Conservation (phyloP, 2,113 vertebrate genomes). For the Zosterops borbonicus region DNA sequence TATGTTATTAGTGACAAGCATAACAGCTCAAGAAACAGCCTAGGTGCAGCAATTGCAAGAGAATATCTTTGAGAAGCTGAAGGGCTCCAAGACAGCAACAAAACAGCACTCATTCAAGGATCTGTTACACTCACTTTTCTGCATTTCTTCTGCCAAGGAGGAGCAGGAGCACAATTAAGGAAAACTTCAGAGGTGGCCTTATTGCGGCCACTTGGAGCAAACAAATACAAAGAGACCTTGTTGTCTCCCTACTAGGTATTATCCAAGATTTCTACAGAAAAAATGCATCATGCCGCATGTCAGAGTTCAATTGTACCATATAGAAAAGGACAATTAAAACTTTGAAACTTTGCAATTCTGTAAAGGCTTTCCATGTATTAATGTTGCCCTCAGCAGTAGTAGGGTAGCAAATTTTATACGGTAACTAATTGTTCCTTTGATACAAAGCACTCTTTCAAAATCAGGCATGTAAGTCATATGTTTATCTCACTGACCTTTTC, state of each 20-base stretch:
- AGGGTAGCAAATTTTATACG: background rate
- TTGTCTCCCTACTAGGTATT: background rate
- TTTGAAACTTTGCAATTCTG: background rate
- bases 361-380: background rate
- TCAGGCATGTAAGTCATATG: background rate
- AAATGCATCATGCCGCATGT: rapidly evolving
- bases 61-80: background rate
- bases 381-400: background rate
- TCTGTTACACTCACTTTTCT: background rate
- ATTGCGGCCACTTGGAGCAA: background rate
- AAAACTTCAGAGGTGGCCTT: background rate
- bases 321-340: background rate
- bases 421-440: background rate
- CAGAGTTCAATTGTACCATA: background rate
- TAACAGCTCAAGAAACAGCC: background rate
- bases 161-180: background rate
- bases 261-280: background rate
- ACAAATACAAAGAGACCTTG: background rate
- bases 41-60: background rate
- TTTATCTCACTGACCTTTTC: background rate
- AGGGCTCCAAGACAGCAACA: background rate
- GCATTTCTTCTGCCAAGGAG: background rate
- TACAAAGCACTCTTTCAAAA: background rate
- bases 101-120: background rate
- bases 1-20: background rate